Percentiles rank a stretch among this genome's conserved stretches.
phyloP scores from a whole-genome alignment of 1,140 invertebrate genomes.

The Goniozus legneri region DNA sequence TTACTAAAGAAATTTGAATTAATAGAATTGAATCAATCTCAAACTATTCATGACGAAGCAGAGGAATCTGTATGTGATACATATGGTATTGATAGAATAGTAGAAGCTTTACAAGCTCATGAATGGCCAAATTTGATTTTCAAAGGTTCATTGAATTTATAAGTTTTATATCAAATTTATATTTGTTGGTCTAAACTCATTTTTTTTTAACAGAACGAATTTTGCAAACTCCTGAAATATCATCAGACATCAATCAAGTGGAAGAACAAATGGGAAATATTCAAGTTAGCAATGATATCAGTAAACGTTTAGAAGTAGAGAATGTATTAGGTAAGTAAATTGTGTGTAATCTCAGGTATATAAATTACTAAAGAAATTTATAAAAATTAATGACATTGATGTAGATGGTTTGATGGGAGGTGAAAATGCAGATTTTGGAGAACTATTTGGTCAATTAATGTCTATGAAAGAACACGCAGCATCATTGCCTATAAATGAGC shows the following conservation, averaged over 20 bases:
- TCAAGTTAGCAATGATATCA: constrained; percentile 26
- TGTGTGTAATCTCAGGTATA: constrained; percentile 2
- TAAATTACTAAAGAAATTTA: not conserved
- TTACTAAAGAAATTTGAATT: constrained; percentile 67
- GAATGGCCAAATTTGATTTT: constrained; percentile 72
- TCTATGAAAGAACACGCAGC: constrained; percentile 68
- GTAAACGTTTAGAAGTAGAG: constrained; percentile 36
- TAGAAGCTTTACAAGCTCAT: constrained; percentile 73
- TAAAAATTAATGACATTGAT: constrained; percentile 12
- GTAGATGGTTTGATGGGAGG: constrained; percentile 51
- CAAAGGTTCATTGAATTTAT: constrained; percentile 60
- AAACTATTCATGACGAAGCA: constrained; percentile 58
- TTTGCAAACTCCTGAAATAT: not conserved
- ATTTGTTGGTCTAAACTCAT: not conserved
- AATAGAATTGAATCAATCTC: constrained; percentile 65
- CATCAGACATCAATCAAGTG: constrained; percentile 33
- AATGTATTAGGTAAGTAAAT: constrained; percentile 38
- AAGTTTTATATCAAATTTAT: not conserved
- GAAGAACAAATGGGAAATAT: constrained; percentile 44
- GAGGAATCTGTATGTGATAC: not conserved
- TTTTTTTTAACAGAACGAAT: not conserved
- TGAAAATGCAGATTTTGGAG: constrained; percentile 59
- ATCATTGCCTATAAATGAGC: constrained; percentile 60
- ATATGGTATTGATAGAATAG: constrained; percentile 68
- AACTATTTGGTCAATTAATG: constrained; percentile 62